Evolutionary conservation across 2,888 invertebrate species (phyloP), one percentile per base, ranked within the genome.

Genomic region (Pterobdella sp.): DNA sequence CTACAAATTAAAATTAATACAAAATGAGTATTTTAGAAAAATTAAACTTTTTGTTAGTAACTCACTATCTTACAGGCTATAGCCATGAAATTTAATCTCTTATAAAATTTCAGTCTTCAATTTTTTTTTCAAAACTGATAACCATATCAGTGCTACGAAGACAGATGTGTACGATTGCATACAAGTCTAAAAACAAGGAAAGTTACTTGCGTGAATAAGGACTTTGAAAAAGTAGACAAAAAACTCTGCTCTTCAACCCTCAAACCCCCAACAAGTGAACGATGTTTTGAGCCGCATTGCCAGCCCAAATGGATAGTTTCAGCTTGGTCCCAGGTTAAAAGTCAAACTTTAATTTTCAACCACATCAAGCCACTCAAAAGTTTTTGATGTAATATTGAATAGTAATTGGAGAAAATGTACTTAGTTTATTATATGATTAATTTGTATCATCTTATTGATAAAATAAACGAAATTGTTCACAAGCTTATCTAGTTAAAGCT

Each of bases 141-240:
- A n/a, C n/a, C n/a, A n/a, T n/a, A n/a, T n/a, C n/a, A 56, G 60
- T 56, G 60, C 60, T 26, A n/a, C 60, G n/a, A 26, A 18, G 60
- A 56, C 60, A 56, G 26, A n/a, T 56, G 60, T 26, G n/a, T 56
- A 3, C n/a, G 60, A 22, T 4, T 56, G 60, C 60, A 56, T 26
- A 56, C 10, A 3, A n/a, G 60, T n/a, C 3, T 56, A 26, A 56
- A 56, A 26, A 56, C 10, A 3, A 56, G 60, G n/a, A 56, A n/a
- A n/a, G 60, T 56, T 22, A n/a, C 18, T 3, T 56, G 60, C 60
- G 26, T 56, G 4, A 22, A 26, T 22, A 26, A 56, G n/a, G 14
- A 56, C 60, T 7, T 18, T 4, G 10, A 56, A 26, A 3, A 4
- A 26, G 4, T 56, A n/a, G 3, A 22, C 4, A 4, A 56, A n/a